These are phyloP conservation scores for Myotis yumanensis DNA, from an alignment of 2,113 vertebrate genomes.

Conservation along the genomic window DNA sequence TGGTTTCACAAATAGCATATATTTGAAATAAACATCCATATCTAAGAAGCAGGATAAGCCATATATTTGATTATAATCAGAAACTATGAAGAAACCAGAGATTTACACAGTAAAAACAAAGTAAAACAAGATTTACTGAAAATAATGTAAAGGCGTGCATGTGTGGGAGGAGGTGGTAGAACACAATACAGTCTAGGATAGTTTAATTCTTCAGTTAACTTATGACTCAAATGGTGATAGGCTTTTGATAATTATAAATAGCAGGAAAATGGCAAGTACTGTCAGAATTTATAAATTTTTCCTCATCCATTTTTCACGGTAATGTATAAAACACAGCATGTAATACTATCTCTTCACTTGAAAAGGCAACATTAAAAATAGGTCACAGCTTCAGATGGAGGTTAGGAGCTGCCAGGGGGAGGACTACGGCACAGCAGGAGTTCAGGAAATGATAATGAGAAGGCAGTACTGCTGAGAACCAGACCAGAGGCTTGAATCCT, in stretches of 20 bases:
- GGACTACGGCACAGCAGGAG: background rate
- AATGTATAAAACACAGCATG: slow-evolving; percentile 38
- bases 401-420: background rate
- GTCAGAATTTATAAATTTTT: slow-evolving; percentile 36
- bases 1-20: slow-evolving; percentile 46
- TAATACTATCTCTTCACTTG: slow-evolving; percentile 4
- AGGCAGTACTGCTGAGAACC: background rate
- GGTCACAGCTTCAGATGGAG: background rate
- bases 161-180: background rate
- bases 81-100: slow-evolving; percentile 56
- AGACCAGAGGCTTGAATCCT: background rate
- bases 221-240: slow-evolving; percentile 29
- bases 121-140: slow-evolving; percentile 22
- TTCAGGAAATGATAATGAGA: background rate
- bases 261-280: background rate
- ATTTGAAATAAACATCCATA: slow-evolving; percentile 46
- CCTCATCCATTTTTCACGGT: slow-evolving; percentile 43
- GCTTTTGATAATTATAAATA: slow-evolving; percentile 44
- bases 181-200: background rate
- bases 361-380: slow-evolving; percentile 4
- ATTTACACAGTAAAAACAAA: slow-evolving; percentile 57
- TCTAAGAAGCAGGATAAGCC: slow-evolving; percentile 33
- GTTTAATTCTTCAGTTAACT: slow-evolving; percentile 51
- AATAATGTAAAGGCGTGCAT: background rate
- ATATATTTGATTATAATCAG: slow-evolving; percentile 36